These are phyloP conservation scores for Muntiacus reevesi DNA, from an alignment of 2,113 vertebrate genomes.

Conservation along the genomic window DNA sequence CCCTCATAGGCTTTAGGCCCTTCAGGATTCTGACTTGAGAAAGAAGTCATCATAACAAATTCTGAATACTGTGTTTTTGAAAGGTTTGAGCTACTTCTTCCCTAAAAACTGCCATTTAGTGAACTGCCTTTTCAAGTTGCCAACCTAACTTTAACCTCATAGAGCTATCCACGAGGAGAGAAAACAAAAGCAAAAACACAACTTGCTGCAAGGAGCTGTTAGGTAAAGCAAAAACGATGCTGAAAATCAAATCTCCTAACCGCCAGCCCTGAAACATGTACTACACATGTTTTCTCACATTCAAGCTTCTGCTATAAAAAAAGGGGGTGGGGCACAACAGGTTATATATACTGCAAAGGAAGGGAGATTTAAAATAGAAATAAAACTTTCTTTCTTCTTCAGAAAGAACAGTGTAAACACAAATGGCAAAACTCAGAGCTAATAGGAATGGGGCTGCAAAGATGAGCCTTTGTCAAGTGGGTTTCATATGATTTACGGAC, in stretches of 20 bases:
- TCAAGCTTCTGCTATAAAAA: background rate
- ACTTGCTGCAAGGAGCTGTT: background rate
- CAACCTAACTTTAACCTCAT: background rate
- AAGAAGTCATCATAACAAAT: background rate
- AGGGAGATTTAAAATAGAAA: background rate
- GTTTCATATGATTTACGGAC: background rate
- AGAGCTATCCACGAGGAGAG: background rate
- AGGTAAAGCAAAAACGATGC: background rate
- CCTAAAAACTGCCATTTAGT: background rate
- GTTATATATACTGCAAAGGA: background rate
- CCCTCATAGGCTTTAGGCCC: background rate
- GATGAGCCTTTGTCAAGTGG: constrained; percentile 37
- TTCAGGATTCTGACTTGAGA: background rate
- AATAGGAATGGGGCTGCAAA: background rate
- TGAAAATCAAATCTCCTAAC: background rate
- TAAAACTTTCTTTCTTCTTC: background rate
- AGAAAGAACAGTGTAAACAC: background rate
- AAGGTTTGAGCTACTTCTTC: background rate
- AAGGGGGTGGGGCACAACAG: background rate
- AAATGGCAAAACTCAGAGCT: constrained; percentile 30
- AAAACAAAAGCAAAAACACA: background rate
- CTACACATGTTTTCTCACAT: background rate
- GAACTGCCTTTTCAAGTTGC: background rate
- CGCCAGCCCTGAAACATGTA: background rate
- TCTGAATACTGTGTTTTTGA: background rate